These are phyloP conservation scores for Helicoverpa zea DNA, from an alignment of 1,140 invertebrate species.

Conservation along the genomic window DNA sequence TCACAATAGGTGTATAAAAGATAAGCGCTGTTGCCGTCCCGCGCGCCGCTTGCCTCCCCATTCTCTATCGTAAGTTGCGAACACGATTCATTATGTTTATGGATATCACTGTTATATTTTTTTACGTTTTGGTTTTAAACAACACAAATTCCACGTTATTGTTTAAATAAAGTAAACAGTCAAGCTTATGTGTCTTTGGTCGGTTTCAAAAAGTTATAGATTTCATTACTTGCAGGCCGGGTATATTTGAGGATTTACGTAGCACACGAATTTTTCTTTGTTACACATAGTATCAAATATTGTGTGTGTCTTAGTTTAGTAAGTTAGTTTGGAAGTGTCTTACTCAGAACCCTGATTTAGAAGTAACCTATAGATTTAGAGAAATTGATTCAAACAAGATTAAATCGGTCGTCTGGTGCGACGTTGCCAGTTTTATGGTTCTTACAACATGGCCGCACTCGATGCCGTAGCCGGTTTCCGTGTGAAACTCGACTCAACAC, in stretches of 20 bases:
- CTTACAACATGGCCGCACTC: conserved; percentile 84
- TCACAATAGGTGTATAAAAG: conserved; percentile 66
- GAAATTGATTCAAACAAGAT: conserved; percentile 66
- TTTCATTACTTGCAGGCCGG: too few species aligned
- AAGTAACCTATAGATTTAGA: conserved; percentile 1
- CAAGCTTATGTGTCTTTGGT: too few species aligned
- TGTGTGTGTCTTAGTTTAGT: too few species aligned
- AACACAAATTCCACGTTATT: too few species aligned
- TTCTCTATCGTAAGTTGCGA: conserved; percentile 36
- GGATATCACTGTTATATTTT: conserved; percentile 17
- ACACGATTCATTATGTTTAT: conserved; percentile 11
- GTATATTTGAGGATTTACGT: too few species aligned
- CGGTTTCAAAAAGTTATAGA: too few species aligned
- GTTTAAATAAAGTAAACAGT: background rate
- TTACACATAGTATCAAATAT: too few species aligned
- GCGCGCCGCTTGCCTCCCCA: conserved; percentile 65
- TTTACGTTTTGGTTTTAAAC: background rate
- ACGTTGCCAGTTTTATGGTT: conserved; percentile 82
- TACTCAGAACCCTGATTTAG: background rate
- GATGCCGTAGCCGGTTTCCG: conserved; percentile 80
- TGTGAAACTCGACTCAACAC: conserved; percentile 81
- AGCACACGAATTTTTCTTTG: too few species aligned
- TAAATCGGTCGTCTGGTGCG: conserved; percentile 86
- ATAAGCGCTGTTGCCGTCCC: conserved; percentile 73
- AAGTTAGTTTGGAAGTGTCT: background rate